These are phyloP conservation scores for Odontomachus brunneus DNA, from an alignment of 1,140 invertebrate genomes.

Conservation along the genomic window DNA sequence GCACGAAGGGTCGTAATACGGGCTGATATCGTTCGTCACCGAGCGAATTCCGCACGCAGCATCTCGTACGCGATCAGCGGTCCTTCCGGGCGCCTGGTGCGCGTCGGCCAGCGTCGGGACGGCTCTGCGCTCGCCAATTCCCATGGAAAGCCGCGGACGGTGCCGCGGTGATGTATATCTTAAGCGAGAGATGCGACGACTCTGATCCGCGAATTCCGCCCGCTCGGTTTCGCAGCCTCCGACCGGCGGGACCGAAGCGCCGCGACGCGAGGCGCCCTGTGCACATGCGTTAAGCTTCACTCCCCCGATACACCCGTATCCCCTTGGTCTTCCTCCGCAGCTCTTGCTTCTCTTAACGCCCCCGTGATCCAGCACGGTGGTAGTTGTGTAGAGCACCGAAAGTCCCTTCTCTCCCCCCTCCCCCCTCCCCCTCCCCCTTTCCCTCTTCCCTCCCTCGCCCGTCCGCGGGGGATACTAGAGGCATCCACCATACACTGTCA, in stretches of 20 bases:
- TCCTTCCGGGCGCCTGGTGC: constrained; percentile 29
- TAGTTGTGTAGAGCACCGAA: constrained; percentile 66
- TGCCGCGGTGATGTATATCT: constrained; percentile 75
- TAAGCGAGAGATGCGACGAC: constrained; percentile 83
- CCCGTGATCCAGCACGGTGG: constrained; percentile 77
- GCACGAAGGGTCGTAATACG: constrained; percentile 36
- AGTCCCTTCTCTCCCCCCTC: constrained; percentile 52
- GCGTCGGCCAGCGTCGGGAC: constrained; percentile 70
- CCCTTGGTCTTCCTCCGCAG: constrained; percentile 52
- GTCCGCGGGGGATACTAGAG: constrained; percentile 25
- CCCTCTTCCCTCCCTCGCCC: too few relatives aligned
- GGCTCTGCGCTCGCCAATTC: constrained; percentile 69
- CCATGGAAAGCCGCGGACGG: constrained; percentile 70
- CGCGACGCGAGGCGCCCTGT: constrained; percentile 84
- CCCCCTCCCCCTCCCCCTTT: too few relatives aligned
- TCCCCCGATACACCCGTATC: constrained; percentile 68
- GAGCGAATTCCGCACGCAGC: constrained; percentile 45
- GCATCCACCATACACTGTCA: constrained; percentile 77
- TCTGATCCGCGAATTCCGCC: constrained; percentile 84
- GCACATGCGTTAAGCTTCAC: constrained; percentile 84
- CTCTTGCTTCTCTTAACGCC: constrained; percentile 73
- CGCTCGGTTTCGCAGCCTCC: constrained; percentile 83
- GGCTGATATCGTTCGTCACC: constrained; percentile 68
- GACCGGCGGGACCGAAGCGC: constrained; percentile 81
- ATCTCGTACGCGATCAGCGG: constrained; percentile 58